Percentiles rank a stretch among this genome's conserved stretches.
phyloP scores from a whole-genome alignment of 2,113 vertebrate species.

The Microcebus griseorufus region DNA sequence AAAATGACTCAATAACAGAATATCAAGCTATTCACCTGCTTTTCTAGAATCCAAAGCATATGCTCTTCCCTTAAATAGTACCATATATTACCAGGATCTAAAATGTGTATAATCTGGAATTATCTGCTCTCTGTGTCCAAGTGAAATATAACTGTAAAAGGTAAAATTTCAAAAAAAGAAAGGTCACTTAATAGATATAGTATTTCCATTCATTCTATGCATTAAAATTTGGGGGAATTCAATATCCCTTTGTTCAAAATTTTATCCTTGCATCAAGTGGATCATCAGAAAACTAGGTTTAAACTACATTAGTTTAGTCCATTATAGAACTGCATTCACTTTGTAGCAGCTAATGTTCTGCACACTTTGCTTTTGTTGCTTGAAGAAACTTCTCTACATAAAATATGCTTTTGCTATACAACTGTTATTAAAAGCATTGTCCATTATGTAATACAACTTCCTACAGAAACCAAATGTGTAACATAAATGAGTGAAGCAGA shows the following conservation, averaged over 20 bases:
- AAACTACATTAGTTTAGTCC: neutral
- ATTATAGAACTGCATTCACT: neutral
- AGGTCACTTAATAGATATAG: neutral
- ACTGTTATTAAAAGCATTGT: neutral
- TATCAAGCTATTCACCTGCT: neutral
- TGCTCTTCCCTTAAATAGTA: neutral
- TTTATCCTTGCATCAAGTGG: neutral
- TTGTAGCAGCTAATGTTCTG: conserved; percentile 9
- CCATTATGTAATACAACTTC: neutral
- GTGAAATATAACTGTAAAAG: neutral
- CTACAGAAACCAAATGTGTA: neutral
- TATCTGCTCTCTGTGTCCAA: neutral
- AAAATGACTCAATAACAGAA: neutral
- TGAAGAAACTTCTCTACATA: neutral
- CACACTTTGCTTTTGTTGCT: neutral
- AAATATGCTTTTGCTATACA: neutral
- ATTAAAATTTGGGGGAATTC: too few relatives aligned
- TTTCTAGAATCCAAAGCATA: conserved; percentile 8
- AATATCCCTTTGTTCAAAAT: neutral
- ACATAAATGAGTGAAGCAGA: neutral
- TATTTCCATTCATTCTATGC: neutral
- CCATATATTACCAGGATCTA: neutral
- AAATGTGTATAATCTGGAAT: neutral
- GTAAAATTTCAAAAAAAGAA: neutral
- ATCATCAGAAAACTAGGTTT: neutral